These are phyloP conservation scores for Sthenelais limicola DNA, from an alignment of 2,888 invertebrate species.

Conservation along the genomic window DNA sequence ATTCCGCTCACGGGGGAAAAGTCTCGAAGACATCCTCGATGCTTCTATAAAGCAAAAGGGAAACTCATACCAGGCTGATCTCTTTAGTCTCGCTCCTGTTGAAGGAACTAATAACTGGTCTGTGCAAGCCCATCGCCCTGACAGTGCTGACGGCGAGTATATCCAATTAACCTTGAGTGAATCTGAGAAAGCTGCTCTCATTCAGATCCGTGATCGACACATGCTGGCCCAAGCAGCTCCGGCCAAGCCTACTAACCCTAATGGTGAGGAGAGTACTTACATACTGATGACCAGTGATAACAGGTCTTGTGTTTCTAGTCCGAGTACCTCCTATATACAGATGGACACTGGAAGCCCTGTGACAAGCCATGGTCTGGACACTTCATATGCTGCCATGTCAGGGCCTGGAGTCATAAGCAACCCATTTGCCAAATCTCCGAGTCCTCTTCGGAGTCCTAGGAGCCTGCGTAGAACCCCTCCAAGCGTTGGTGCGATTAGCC, in stretches of 20 bases:
- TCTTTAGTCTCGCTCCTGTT: constrained; percentile 14
- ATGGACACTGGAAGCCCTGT: not conserved
- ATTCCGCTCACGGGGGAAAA: constrained; percentile 23
- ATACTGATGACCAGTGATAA: constrained; percentile 17
- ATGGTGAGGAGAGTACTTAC: constrained; percentile 18
- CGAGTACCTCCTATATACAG: constrained; percentile 1
- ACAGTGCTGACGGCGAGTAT: constrained; percentile 28
- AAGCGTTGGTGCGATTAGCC: constrained; percentile 27
- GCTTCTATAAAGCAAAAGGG: constrained; percentile 14
- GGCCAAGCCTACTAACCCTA: too few relatives aligned
- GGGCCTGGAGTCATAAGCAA: not conserved
- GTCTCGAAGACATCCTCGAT: constrained; percentile 22
- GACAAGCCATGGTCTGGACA: not conserved
- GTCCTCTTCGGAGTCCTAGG: constrained; percentile 12
- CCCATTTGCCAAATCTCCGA: constrained; percentile 14
- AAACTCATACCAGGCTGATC: not conserved
- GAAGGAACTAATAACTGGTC: too few relatives aligned
- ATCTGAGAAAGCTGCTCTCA: constrained; percentile 7
- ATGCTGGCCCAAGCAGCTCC: constrained; percentile 8
- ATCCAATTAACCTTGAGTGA: constrained; percentile 16
- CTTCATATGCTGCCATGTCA: not conserved
- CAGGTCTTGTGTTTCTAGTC: too few relatives aligned
- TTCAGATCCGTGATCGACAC: not conserved
- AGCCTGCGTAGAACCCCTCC: constrained; percentile 25
- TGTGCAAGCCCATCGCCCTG: too few relatives aligned